phyloP scores from a whole-genome alignment of 2,113 vertebrate genomes.

The Zapornia atra region DNA sequence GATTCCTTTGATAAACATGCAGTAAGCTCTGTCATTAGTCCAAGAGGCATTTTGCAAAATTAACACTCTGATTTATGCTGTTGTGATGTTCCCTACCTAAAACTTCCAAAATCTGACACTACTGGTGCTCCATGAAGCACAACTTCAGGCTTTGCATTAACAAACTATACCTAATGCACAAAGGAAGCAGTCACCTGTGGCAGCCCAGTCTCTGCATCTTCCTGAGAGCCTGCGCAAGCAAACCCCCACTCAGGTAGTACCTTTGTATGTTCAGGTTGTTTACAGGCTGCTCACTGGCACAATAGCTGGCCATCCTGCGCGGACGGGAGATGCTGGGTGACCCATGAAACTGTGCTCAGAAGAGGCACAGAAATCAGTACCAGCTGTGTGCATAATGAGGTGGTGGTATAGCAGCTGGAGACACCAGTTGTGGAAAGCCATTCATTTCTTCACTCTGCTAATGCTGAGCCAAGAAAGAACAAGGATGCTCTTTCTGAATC shows the following conservation, averaged over 20 bases:
- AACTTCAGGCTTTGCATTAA: background rate
- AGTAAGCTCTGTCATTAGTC: background rate
- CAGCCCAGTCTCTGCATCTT: background rate
- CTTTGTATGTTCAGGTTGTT: background rate
- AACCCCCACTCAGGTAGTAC: background rate
- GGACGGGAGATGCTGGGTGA: background rate
- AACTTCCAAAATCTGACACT: background rate
- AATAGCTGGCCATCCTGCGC: background rate
- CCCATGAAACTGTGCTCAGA: background rate
- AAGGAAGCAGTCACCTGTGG: background rate
- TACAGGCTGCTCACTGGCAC: accelerated
- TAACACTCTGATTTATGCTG: background rate
- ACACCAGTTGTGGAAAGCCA: background rate
- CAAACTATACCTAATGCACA: background rate
- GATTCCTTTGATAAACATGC: background rate
- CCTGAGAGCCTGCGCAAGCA: background rate
- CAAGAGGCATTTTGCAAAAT: background rate
- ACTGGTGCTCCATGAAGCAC: background rate
- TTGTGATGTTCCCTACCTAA: background rate
- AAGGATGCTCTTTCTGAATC: background rate
- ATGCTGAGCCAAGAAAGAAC: background rate
- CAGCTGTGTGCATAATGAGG: background rate
- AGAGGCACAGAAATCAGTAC: background rate
- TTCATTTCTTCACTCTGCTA: slow-evolving; percentile 10
- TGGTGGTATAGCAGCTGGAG: background rate